These are phyloP conservation scores for Ostrea edulis DNA, from an alignment of 1,140 invertebrate species.

Conservation along the genomic window DNA sequence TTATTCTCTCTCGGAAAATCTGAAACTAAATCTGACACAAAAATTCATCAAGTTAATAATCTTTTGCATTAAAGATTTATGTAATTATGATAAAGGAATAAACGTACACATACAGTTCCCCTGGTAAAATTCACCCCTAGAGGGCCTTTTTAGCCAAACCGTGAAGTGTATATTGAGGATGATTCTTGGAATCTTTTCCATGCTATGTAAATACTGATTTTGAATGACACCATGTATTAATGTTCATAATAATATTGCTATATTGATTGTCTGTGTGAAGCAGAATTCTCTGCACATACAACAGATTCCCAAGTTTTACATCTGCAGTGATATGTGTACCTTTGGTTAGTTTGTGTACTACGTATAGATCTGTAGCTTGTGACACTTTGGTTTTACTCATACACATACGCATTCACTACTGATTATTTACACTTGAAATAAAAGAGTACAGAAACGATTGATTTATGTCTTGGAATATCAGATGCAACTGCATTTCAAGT, in stretches of 20 bases:
- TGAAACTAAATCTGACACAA: background rate
- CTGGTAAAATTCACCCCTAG: background rate
- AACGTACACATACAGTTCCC: background rate
- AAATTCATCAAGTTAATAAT: background rate
- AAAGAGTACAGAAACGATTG: too few relatives aligned
- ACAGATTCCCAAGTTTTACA: background rate
- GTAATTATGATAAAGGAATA: background rate
- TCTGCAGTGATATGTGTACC: background rate
- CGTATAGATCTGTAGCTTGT: too few relatives aligned
- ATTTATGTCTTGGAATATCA: too few relatives aligned
- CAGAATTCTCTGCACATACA: background rate
- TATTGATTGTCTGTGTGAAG: slow-evolving; percentile 13
- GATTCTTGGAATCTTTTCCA: background rate
- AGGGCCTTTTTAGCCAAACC: background rate
- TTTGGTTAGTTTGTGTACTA: too few relatives aligned
- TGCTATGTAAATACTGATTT: background rate
- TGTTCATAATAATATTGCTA: background rate
- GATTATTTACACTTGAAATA: too few relatives aligned
- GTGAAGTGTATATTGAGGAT: background rate
- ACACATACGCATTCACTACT: too few relatives aligned
- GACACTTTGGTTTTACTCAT: too few relatives aligned
- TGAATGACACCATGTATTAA: background rate
- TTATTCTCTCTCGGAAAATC: background rate
- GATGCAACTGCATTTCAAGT: too few relatives aligned
- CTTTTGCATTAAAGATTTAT: background rate